Percentiles rank a stretch among this genome's conserved stretches.
These are phyloP conservation scores for Andrena fulva DNA, from an alignment of 2,888 invertebrate species.

Conservation along the genomic window DNA sequence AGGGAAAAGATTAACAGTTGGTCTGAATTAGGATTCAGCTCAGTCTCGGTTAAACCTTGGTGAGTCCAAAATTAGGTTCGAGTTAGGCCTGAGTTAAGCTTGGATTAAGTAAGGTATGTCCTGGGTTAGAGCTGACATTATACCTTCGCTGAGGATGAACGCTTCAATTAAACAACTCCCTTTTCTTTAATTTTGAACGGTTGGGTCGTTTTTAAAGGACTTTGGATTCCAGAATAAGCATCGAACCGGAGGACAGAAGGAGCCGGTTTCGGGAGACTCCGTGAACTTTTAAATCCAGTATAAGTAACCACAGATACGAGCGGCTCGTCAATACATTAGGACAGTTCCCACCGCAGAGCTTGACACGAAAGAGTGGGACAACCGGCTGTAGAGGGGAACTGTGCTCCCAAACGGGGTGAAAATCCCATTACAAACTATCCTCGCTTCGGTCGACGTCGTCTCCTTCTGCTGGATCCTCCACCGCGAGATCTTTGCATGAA, in stretches of 20 bases:
- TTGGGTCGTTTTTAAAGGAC: background rate
- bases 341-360: slow-evolving; percentile 49
- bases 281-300: slow-evolving; percentile 47
- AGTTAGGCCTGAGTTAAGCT: no score
- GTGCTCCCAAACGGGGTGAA: slow-evolving; percentile 71
- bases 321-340: slow-evolving; percentile 63
- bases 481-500: slow-evolving; percentile 82
- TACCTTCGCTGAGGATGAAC: background rate
- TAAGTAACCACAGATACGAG: slow-evolving; percentile 18
- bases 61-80: no score
- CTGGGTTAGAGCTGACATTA: background rate
- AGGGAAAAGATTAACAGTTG: no score
- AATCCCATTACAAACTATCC: slow-evolving; percentile 83
- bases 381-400: slow-evolving; percentile 12
- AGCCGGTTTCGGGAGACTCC: background rate
- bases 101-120: no score
- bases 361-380: slow-evolving; percentile 45
- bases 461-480: slow-evolving; percentile 75
- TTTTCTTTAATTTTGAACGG: background rate
- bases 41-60: no score
- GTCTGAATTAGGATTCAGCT: no score
- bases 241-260: background rate
- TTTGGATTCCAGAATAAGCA: background rate
- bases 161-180: background rate
- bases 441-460: slow-evolving; percentile 74